Base-by-base conservation (phyloP, 2,113 vertebrate genomes). In the Pedetes capensis region DNA sequence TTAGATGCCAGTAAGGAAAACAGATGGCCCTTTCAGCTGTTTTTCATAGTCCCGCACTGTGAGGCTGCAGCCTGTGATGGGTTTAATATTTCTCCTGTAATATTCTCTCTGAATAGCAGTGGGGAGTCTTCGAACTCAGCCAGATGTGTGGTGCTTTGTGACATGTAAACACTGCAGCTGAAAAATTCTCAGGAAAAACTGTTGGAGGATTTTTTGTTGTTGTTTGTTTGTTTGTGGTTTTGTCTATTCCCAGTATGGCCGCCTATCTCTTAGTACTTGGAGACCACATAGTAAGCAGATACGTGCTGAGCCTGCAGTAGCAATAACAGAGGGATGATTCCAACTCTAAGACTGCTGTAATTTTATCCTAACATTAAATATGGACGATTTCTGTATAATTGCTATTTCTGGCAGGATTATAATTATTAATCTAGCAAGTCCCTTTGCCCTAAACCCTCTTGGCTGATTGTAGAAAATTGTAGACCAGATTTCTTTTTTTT, bases 251-350 rank as follows among this genome's bases (percentile, higher is more conserved):
- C 22, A 39, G 2, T 23, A 44, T 18, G 14, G 2, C 11, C 27
- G 1, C 27, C 42, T n/a, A 59, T 87, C 17, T 44, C 27, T 25
- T 32, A 7, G 25, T 32, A 20, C 0, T 2, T 8, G 27, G n/a
- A 78, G 32, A 47, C 3, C 34, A 39, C 13, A 13, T 7, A 27
- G 51, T 14, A 44, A 42, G 14, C 39, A 66, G 16, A 53, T 9
- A 6, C 42, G 32, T 5, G 3, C 5, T 1, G 0, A 2, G 4
- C 3, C 47, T 1, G 27, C 0, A 42, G 34, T 16, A 5, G 0
- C 8, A 1, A 49, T 1, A 32, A 12, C 0, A 11, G 5, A 64
- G 11, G 37, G 8, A 5, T 22, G 25, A 27, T 18, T 18, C 5
- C 22, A 8, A 49, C 22, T 11, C 23, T 9, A n/a, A 13, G 27